Conservation (phyloP, 2,888 invertebrate genomes). For the Lordiphosa fenestrarum region DNA sequence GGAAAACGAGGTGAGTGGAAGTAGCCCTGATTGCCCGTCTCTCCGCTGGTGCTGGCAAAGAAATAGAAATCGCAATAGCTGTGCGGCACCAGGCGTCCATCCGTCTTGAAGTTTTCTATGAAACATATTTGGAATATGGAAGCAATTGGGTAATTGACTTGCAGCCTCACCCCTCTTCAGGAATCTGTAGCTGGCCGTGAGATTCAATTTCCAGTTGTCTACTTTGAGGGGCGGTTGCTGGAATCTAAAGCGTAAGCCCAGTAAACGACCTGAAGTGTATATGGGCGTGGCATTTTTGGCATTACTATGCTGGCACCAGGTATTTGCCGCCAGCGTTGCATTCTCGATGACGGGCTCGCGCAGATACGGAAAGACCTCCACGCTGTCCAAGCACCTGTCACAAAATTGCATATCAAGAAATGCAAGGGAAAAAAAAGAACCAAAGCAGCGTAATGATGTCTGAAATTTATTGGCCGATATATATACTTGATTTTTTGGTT, state of each 20-base stretch:
- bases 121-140: background rate
- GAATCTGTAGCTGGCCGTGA: slow-evolving; percentile 77
- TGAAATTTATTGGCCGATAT: slow-evolving; percentile 71
- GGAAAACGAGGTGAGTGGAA: slow-evolving; percentile 97
- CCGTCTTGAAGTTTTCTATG: slow-evolving; percentile 90
- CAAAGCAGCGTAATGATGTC: slow-evolving; percentile 59
- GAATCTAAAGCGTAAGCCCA: slow-evolving; percentile 75
- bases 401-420: slow-evolving; percentile 33
- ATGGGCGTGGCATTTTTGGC: slow-evolving; percentile 68
- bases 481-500: slow-evolving; percentile 55
- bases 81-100: slow-evolving; percentile 88
- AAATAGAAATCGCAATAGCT: slow-evolving; percentile 94
- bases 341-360: slow-evolving; percentile 79
- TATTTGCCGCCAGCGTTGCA: slow-evolving; percentile 74
- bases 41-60: slow-evolving; percentile 83
- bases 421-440: slow-evolving; percentile 1
- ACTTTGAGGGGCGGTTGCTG: slow-evolving; percentile 45
- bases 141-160: background rate
- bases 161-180: slow-evolving; percentile 69
- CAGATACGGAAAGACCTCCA: slow-evolving; percentile 80
- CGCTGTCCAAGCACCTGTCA: slow-evolving; percentile 79
- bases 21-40: slow-evolving; percentile 82
- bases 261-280: slow-evolving; percentile 73
- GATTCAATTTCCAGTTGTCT: slow-evolving; percentile 55
- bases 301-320: slow-evolving; percentile 75